Evolutionary conservation across 2,113 vertebrate species (phyloP).

Genomic region (Campylomormyrus tamandua): DNA sequence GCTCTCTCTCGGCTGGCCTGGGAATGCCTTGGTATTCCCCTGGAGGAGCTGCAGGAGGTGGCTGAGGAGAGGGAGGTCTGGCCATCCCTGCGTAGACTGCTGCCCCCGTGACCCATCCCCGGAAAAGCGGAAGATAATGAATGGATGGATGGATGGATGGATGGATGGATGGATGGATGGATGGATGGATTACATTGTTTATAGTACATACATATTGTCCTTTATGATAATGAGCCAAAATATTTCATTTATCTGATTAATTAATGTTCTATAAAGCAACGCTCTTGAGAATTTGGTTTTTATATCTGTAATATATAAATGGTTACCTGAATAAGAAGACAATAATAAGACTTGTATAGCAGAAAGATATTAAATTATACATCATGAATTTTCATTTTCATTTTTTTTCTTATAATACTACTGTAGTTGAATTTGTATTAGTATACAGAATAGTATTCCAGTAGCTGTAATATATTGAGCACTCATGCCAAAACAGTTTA

Average conservation of each 20-base stretch:
- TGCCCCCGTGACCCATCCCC: background rate
- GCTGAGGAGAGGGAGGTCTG: background rate
- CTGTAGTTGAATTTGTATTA: background rate
- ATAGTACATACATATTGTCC: background rate
- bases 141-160: background rate
- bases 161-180: background rate
- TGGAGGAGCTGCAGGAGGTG: background rate
- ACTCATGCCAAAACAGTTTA: background rate
- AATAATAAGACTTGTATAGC: background rate
- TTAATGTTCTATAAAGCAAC: background rate
- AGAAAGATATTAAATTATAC: background rate
- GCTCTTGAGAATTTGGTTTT: background rate
- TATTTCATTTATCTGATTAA: background rate
- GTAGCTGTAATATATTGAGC: background rate
- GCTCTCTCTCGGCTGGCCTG: background rate
- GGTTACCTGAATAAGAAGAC: background rate
- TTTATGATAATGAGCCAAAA: background rate
- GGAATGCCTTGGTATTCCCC: background rate
- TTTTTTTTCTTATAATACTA: background rate
- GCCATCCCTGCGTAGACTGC: background rate
- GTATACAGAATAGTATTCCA: background rate
- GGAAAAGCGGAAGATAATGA: background rate
- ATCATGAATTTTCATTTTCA: background rate
- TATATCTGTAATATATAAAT: background rate
- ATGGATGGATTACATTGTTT: background rate